Base-by-base conservation (phyloP, 2,797 vertebrate species). In the Parotocinclus haroldoi region DNA sequence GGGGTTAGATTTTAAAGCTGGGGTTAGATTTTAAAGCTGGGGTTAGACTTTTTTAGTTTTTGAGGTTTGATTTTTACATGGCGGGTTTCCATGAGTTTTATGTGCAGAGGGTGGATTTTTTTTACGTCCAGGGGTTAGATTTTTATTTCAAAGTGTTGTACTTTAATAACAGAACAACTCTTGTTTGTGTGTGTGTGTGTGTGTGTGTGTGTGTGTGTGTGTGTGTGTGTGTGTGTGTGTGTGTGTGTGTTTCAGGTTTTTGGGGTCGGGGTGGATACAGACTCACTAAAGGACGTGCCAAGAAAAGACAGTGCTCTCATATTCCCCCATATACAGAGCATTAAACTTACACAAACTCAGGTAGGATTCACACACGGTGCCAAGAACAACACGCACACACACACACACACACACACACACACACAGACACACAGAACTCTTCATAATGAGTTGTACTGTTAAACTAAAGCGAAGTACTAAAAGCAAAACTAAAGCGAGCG, bases 271-370 rank as follows among this genome's bases (percentile, higher is more conserved):
- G 83, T 86, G 73, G 85, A 86, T 48, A 79, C 17, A 27, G 82
- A 86, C 42, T 85, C 89, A 71, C 57, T 87, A 73, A 90, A 91
- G 80, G 92, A 89, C 50, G 85, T 89, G 81, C 85, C 84, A 66
- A 84, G 83, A 76, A 92, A 89, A 82, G 89, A 92, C 17, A 81
- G 88, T 57, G 80, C 89, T 76, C 88, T 96, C 66, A 82, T 97
- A 75, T 93, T 97, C 82, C 95, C 96, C 63, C 92, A 93, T 70
- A 92, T 98, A 78, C 92, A 94, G 61, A 96, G 90, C 81, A 92
- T 99, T 85, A 96, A 93, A 83, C 84, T 93, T 12, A 93, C 94
- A 74, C 93, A 93, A 81, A 92, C 91, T 82, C 92, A 96, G 96
- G 96, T 98, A 89, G 51, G 76, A 79, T 1, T 64, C 0, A 49